A percentile compares a stretch with the other conserved stretches of the same genome.
These are phyloP conservation scores for Geothlypis trichas DNA, from an alignment of 2,113 vertebrate species.

Conservation along the genomic window DNA sequence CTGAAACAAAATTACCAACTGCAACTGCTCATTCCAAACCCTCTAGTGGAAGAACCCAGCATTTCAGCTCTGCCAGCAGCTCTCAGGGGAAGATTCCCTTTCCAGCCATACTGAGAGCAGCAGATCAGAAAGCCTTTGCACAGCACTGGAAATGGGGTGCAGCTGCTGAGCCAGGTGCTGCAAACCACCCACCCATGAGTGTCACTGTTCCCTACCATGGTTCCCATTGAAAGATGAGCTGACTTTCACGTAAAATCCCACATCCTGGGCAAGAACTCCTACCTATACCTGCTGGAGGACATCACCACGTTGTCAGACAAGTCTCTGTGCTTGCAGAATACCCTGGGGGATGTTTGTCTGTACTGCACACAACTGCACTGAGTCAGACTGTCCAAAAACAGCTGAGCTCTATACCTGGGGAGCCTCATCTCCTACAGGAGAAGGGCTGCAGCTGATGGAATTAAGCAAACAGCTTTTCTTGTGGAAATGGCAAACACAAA, in stretches of 20 bases:
- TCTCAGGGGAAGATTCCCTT: neutral
- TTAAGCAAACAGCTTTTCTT: neutral
- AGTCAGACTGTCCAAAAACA: neutral
- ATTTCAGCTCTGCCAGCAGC: neutral
- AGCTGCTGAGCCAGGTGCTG: neutral
- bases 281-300: neutral
- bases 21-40: neutral
- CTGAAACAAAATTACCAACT: neutral
- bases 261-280: neutral
- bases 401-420: neutral
- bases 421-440: neutral
- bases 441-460: neutral
- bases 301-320: rapidly evolving
- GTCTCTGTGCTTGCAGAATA: neutral
- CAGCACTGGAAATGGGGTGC: neutral
- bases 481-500: neutral
- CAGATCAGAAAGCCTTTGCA: neutral
- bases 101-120: neutral
- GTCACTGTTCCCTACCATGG: rapidly evolving
- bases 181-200: rapidly evolving
- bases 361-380: neutral
- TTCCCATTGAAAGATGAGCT: neutral
- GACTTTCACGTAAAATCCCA: neutral
- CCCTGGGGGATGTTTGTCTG: neutral
- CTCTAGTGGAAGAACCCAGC: neutral